phyloP scores from a whole-genome alignment of 2,888 invertebrate genomes.

The Leucophenga maculata region DNA sequence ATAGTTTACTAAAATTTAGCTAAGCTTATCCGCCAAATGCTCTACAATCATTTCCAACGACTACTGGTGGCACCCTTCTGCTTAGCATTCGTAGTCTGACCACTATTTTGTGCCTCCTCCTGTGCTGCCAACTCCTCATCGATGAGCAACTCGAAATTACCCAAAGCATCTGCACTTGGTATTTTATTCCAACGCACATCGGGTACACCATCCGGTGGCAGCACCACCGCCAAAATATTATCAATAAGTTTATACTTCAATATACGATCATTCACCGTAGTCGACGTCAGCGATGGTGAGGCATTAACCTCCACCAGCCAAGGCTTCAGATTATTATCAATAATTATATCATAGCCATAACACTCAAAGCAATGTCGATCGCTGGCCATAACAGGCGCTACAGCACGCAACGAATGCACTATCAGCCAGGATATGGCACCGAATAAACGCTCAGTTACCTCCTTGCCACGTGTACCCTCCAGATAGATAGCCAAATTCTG shows the following conservation, averaged over 20 bases:
- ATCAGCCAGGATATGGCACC: conserved; percentile 92
- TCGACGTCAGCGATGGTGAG: conserved; percentile 93
- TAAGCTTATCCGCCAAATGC: conserved; percentile 4
- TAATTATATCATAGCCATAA: conserved; percentile 94
- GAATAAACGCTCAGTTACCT: conserved; percentile 90
- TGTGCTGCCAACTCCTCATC: conserved; percentile 86
- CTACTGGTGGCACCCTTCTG: conserved; percentile 51
- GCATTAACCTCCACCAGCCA: conserved; percentile 95
- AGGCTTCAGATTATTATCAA: conserved; percentile 93
- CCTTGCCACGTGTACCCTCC: conserved; percentile 91
- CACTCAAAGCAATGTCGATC: conserved; percentile 84
- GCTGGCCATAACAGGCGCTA: conserved; percentile 92
- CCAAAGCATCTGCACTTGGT: conserved; percentile 82
- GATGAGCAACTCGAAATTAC: conserved; percentile 86
- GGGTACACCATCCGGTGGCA: conserved; percentile 90
- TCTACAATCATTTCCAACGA: conserved; percentile 66
- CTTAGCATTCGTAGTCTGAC: conserved; percentile 40
- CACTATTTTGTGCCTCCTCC: conserved; percentile 73
- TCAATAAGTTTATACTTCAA: conserved; percentile 94
- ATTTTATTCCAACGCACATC: conserved; percentile 92
- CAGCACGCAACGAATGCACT: conserved; percentile 93
- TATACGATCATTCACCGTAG: conserved; percentile 93
- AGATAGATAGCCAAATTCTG: conserved; percentile 90
- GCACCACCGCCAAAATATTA: conserved; percentile 89
- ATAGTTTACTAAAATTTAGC: conserved; percentile 6